phyloP scores from a whole-genome alignment of 2,113 vertebrate species.

The Promerops cafer region DNA sequence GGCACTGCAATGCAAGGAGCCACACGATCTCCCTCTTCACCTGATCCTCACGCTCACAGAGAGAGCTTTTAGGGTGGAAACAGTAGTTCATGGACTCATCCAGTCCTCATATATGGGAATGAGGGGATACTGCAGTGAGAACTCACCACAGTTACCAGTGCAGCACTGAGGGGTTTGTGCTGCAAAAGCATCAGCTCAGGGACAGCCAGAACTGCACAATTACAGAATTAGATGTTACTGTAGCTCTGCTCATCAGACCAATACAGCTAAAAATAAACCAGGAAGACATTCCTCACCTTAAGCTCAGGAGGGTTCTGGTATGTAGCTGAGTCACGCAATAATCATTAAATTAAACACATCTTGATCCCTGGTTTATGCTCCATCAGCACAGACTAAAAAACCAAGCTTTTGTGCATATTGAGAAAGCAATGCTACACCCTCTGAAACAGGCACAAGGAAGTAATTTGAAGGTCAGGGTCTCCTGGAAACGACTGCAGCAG shows the following conservation, averaged over 20 bases:
- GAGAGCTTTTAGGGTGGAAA: not conserved
- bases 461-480: not conserved
- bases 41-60: not conserved
- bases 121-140: not conserved
- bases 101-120: not conserved
- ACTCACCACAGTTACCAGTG: not conserved
- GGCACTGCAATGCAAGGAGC: not conserved
- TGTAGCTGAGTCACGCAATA: conserved; percentile 23
- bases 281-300: conserved; percentile 45
- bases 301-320: conserved; percentile 36
- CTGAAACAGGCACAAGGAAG: not conserved
- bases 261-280: conserved; percentile 49
- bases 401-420: not conserved
- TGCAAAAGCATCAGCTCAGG: not conserved
- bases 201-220: not conserved
- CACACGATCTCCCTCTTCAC: not conserved
- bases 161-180: not conserved
- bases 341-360: conserved; percentile 8
- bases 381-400: not conserved
- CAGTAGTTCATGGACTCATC: not conserved
- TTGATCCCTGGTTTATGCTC: not conserved
- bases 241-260: not conserved
- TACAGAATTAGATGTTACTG: not conserved
- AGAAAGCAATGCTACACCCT: not conserved
- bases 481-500: not conserved